Evolutionary conservation across 2,113 vertebrate genomes (phyloP), one percentile per base, ranked within the genome.

Genomic region (Pelvicachromis taeniatus): DNA sequence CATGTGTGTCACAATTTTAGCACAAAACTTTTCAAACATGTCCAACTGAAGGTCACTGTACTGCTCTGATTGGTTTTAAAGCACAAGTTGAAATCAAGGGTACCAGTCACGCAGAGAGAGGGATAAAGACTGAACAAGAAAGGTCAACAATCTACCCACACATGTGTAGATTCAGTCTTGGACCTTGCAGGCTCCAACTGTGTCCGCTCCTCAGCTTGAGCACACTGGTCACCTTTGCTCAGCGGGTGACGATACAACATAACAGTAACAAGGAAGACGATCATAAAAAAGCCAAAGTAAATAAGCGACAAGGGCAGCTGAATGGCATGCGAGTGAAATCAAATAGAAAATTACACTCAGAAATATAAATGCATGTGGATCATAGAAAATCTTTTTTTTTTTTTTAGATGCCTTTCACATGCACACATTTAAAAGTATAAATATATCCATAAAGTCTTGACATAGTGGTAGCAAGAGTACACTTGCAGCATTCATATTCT

Each of bases 31-130:
- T 87, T 89, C 84, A 61, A 5, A 79, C 79, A 81, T n/a, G 85
- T 73, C 81, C 52, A 26, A 59, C 82, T 79, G 82, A 93, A 94
- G 93, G 95, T 94, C 90, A 88, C 52, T 4, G 35, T 31, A 84
- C 77, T 80, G 12, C 87, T 86, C 79, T 29, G 73, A n/a, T 56
- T 21, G 5, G 33, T 86, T 59, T 45, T 40, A 29, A 17, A 56
- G 45, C 7, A 2, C 23, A 61, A 70, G 73, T 70, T 80, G 52
- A 84, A 86, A 88, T 84, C 65, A 61, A 82, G 83, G 52, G 56
- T 19, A 55, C 68, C 13, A 53, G 48, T 38, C 81, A 35, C 78
- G 78, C 61, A 50, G 8, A 82, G 58, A 56, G 52, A 61, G 13
- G 48, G 29, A 68, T 35, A 65, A 58, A 75, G 8, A 23, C 38